Conservation (phyloP, 2,113 vertebrate species). For the Hydrochoerus hydrochaeris region DNA sequence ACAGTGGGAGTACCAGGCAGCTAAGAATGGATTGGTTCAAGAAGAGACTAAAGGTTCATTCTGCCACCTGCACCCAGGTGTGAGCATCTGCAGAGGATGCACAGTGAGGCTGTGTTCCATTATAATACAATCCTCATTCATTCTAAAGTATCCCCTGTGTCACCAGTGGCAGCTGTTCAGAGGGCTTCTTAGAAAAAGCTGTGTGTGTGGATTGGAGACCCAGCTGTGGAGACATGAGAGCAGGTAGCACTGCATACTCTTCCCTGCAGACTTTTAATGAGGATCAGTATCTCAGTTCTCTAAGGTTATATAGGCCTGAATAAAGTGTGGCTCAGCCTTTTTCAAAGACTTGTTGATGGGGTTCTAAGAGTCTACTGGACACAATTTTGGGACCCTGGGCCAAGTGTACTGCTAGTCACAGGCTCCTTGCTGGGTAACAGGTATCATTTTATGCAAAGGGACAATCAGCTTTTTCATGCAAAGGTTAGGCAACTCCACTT, state of each 20-base stretch:
- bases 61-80: neutral
- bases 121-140: neutral
- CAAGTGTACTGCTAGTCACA: neutral
- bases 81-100: neutral
- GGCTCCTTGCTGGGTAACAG: neutral
- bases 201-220: fast-evolving
- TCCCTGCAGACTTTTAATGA: neutral
- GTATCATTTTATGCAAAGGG: neutral
- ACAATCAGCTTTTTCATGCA: neutral
- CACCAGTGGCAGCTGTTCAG: neutral
- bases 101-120: neutral
- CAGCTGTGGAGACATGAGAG: fast-evolving
- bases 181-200: neutral
- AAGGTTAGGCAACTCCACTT: neutral
- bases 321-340: neutral
- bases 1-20: fast-evolving
- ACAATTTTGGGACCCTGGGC: neutral
- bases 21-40: neutral
- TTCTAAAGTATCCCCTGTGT: neutral
- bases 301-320: neutral
- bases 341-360: neutral
- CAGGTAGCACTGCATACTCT: fast-evolving
- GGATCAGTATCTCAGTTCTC: neutral
- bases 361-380: neutral
- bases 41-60: neutral